These are phyloP conservation scores for Rutpela maculata DNA, from an alignment of 2,888 invertebrate genomes.

Conservation along the genomic window DNA sequence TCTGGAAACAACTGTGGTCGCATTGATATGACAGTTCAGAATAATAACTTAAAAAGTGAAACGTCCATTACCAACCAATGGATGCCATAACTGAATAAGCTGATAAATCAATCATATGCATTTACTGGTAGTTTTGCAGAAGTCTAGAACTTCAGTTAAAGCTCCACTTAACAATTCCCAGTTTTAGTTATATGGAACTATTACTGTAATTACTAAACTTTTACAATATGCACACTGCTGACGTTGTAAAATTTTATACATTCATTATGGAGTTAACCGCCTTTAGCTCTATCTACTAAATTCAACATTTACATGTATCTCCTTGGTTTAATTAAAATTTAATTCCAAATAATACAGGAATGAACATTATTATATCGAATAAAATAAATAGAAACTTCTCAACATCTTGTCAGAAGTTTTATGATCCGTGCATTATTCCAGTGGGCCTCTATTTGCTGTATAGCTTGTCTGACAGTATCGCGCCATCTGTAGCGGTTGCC, in stretches of 20 bases:
- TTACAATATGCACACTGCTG: conserved; percentile 36
- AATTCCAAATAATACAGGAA: neutral
- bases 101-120: conserved; percentile 30
- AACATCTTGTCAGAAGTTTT: no score
- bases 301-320: conserved; percentile 23
- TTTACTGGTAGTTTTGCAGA: conserved; percentile 31
- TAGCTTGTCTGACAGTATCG: no score
- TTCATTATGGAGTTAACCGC: conserved; percentile 22
- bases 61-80: conserved; percentile 18
- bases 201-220: conserved; percentile 40
- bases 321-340: conserved; percentile 24
- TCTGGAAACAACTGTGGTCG: no score
- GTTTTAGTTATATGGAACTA: conserved; percentile 39
- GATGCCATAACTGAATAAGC: conserved; percentile 33
- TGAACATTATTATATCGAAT: neutral
- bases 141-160: conserved; percentile 29
- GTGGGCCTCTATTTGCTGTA: no score
- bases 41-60: neutral
- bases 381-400: no score
- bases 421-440: no score
- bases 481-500: no score
- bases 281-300: conserved; percentile 5
- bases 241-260: conserved; percentile 31
- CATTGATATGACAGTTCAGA: neutral
- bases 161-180: conserved; percentile 34